Percentiles rank a stretch among this genome's conserved stretches.
These are phyloP conservation scores for Mohoua ochrocephala DNA, from an alignment of 2,113 vertebrate species.

Conservation along the genomic window DNA sequence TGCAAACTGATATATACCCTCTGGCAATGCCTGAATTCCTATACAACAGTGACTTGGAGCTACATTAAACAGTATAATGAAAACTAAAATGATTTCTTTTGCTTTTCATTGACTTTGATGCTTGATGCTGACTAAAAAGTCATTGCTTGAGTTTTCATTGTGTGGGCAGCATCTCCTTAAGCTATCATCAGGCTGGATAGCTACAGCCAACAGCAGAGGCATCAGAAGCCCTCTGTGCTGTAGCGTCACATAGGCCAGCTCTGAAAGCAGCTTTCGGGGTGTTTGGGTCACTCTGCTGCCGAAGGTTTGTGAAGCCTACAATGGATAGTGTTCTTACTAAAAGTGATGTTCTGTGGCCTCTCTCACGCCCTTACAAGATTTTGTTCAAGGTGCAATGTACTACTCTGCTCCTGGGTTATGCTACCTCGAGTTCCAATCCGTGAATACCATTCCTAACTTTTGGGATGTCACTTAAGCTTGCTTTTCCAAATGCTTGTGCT, in stretches of 20 bases:
- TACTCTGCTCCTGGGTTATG: not conserved
- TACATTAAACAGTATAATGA: not conserved
- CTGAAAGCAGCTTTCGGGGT: not conserved
- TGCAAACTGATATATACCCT: not conserved
- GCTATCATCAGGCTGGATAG: not conserved
- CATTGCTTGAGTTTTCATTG: not conserved
- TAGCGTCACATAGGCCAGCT: not conserved
- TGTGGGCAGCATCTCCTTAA: not conserved
- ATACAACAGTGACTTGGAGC: not conserved
- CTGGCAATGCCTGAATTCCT: not conserved
- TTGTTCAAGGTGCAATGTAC: not conserved
- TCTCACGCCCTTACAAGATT: accelerated
- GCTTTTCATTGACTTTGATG: not conserved
- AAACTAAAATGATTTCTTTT: not conserved
- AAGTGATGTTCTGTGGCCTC: too few species aligned
- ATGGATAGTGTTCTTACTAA: not conserved
- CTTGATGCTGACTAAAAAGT: not conserved
- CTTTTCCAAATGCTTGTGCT: not conserved
- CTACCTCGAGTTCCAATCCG: not conserved
- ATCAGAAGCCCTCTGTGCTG: not conserved
- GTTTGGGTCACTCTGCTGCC: not conserved
- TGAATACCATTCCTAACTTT: not conserved
- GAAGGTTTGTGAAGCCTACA: not conserved
- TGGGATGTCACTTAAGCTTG: not conserved
- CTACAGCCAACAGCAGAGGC: not conserved